These are phyloP conservation scores for Erethizon dorsatum DNA, from an alignment of 2,797 vertebrate genomes.

Conservation along the genomic window DNA sequence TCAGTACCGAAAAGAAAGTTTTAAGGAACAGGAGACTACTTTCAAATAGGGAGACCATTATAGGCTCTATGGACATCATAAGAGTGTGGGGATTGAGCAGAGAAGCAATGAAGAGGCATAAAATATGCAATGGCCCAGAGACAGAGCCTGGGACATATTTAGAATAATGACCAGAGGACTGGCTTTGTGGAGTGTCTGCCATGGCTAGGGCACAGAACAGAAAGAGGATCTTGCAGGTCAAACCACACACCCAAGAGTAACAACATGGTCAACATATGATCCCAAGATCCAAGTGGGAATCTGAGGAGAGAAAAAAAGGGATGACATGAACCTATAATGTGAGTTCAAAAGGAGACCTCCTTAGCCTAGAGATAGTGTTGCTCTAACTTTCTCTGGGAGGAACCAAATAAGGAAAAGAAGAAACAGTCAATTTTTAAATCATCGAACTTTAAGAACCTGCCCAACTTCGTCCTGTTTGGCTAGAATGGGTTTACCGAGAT, in stretches of 20 bases:
- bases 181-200: neutral
- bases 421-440: neutral
- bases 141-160: slow-evolving; percentile 15
- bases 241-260: neutral
- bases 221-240: slow-evolving; percentile 27
- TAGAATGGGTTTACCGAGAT: neutral
- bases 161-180: slow-evolving; percentile 36
- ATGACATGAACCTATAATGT: neutral
- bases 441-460: neutral
- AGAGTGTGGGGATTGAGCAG: neutral
- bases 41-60: neutral
- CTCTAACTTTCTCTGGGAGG: slow-evolving; percentile 3
- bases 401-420: slow-evolving; percentile 24
- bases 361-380: neutral
- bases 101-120: neutral
- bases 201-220: neutral
- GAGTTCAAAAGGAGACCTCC: neutral
- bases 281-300: neutral
- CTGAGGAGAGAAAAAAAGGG: slow-evolving; percentile 21
- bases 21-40: neutral
- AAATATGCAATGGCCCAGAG: neutral
- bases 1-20: neutral
- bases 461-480: neutral
- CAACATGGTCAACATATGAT: neutral
- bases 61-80: neutral